Base-by-base conservation (phyloP, 2,888 invertebrate genomes). In the Folsomia manolachei region DNA sequence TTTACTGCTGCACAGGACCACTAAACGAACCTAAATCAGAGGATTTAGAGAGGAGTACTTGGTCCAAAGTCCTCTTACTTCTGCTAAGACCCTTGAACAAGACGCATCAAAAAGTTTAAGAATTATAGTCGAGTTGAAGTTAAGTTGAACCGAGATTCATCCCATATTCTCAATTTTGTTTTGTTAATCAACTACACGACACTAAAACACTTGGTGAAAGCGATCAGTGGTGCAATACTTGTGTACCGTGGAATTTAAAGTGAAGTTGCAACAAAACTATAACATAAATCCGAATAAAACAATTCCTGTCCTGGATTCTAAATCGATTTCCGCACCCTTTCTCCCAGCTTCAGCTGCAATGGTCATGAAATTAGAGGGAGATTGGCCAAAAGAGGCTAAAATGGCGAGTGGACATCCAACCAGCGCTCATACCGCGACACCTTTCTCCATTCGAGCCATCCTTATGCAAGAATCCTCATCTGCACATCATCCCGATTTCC, bases 351-450 rank as follows among this genome's bases (percentile, higher is more conserved):
- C 39, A 39, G 39, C 65, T 71, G 76, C 74, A 76, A 80, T 80
- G 80, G 80, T 80, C 75, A 80, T 80, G 80, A 80, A 80, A 78
- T 74, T 80, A 53, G 80, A 80, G 74, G 80, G 78, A 62, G 80
- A 80, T 69, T 80, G 80, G 79, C 80, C 80, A 64, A 77, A 70
- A 65, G 77, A 77, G 80, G 79, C 80, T 76, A 79, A 79, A 72
- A 80, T 80, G 80, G 80, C 79, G 71, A 79, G 77, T 74, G 73
- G 72, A 71, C 69, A n/a, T n/a, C 4, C 39, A 14, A 39, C 39
- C 4, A 9, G 7, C 39, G 39, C 7, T 39, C 39, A 64, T 25
- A 71, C 73, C 27, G 78, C 74, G 63, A 78, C 79, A 63, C 80
- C 80, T 63, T 80, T 80, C 65, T 80, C 80, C 24, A 80, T 80